Evolutionary conservation across 2,888 invertebrate species (phyloP).

Genomic region (Meteorus colon): DNA sequence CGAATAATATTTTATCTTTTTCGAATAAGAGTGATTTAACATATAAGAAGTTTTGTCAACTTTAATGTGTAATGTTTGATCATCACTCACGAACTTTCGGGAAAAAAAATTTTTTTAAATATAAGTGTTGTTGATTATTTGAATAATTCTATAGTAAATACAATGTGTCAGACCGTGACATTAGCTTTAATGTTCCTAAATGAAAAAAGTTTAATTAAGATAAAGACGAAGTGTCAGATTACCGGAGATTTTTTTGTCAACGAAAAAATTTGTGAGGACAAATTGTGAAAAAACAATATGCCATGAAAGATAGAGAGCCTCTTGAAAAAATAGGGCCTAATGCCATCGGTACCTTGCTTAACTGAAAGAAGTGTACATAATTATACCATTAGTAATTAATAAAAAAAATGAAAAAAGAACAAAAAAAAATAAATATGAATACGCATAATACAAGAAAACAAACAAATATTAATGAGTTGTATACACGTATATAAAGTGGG

Average conservation of each 20-base stretch:
- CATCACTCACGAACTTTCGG: slow-evolving; percentile 27
- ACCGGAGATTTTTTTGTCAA: slow-evolving; percentile 12
- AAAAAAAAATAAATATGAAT: slow-evolving; percentile 40
- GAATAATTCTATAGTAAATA: slow-evolving; percentile 51
- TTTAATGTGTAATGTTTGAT: slow-evolving; percentile 46
- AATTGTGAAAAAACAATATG: slow-evolving; percentile 45
- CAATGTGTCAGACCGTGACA: slow-evolving; percentile 16
- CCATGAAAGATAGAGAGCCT: slow-evolving; percentile 34
- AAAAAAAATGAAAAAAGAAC: slow-evolving; percentile 47
- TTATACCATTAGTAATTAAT: slow-evolving; percentile 62
- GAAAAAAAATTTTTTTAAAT: slow-evolving; percentile 17
- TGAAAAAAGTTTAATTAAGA: slow-evolving; percentile 44
- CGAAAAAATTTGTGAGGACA: slow-evolving; percentile 33
- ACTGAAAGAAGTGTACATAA: slow-evolving; percentile 65
- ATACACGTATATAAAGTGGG: slow-evolving; percentile 55
- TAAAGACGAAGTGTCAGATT: slow-evolving; percentile 32
- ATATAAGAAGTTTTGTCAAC: slow-evolving; percentile 20
- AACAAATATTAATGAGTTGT: slow-evolving; percentile 43
- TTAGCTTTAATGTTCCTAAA: slow-evolving; percentile 53
- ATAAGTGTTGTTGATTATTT: slow-evolving; percentile 51
- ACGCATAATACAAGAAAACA: slow-evolving; percentile 39
- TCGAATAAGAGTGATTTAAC: neutral
- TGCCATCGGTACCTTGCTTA: slow-evolving; percentile 67
- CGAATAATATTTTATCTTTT: neutral
- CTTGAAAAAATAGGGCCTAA: slow-evolving; percentile 63